Conservation (phyloP, 2,797 vertebrate genomes). For the Propithecus perrieri region DNA sequence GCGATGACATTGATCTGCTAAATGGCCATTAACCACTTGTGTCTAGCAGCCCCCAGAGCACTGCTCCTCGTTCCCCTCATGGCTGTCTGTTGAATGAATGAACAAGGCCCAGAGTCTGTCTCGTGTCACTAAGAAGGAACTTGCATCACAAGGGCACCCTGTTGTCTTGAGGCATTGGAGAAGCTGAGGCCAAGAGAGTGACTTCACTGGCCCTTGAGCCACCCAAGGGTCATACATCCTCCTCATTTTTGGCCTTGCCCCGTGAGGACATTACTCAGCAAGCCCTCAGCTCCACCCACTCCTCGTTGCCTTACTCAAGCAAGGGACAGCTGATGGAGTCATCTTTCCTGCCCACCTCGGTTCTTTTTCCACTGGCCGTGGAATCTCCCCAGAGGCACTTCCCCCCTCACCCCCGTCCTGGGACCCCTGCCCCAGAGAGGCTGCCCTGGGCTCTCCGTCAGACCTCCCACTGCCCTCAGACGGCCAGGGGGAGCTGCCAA, state of each 20-base stretch:
- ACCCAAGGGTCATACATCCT: slow-evolving; percentile 34
- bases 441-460: not conserved
- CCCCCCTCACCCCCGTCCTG: not conserved
- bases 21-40: too few species aligned
- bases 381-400: slow-evolving; percentile 40
- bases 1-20: not conserved
- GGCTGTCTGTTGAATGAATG: not conserved
- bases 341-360: not conserved
- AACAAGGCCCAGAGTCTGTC: not conserved
- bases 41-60: too few species aligned
- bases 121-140: not conserved
- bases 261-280: slow-evolving; percentile 58
- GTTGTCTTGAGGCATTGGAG: not conserved
- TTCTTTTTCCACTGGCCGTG: not conserved
- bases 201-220: slow-evolving; percentile 37
- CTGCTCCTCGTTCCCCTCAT: not conserved
- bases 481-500: not conserved
- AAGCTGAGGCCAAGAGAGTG: not conserved
- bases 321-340: not conserved
- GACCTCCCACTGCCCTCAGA: not conserved
- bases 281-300: slow-evolving; percentile 45
- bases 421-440: not conserved
- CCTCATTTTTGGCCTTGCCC: not conserved
- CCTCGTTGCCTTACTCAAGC: not conserved
- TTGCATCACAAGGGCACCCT: not conserved